Evolutionary conservation across 1,140 invertebrate genomes (phyloP), one percentile per base, ranked within the genome.

Genomic region (Centruroides sculpturatus): DNA sequence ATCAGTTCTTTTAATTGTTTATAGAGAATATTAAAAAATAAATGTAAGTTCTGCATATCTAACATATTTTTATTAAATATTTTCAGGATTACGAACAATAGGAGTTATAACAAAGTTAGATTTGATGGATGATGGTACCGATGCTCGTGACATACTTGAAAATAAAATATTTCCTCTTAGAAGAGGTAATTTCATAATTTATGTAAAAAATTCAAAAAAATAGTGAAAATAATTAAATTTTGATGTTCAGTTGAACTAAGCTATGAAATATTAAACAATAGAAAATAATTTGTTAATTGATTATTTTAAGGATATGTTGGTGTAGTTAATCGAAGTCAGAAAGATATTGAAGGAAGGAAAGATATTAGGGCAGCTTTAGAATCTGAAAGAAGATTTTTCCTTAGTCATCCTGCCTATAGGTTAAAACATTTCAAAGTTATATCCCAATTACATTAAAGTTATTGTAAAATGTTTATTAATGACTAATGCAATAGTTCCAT

Each of bases 281-380:
- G 41, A 41, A 41, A 41, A 41, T 41, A 41, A 41, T 41, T 41
- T 41, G 41, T 41, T 41, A 6, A 41, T 41, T 41, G 41, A 6
- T 7, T 56, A n/a, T 41, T 47, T 12, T 5, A 12, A 56, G 72
- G 73, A 41, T 76, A 76, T 61, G 71, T 80, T 62, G 79, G 79
- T 60, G 76, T 80, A 3, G 78, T 80, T 8, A 80, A 80, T 66
- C 69, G 79, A 66, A 76, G 75, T 66, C 79, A 81, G 67, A 75
- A 73, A 61, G 79, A 80, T 62, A 81, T 80, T 63, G 78, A 80
- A 55, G 78, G 78, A 10, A 71, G 69, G 49, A 80, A 80, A 66
- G 78, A 80, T 59, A 80, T 80, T 52, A 60, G 71, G 56, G 71
- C 72, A 41, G 78, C 79, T 6, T 60, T 80, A 46, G 76, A 76